A percentile compares a stretch with the other conserved stretches of the same genome.
Evolutionary conservation across 2,888 invertebrate genomes (phyloP).

Genomic region (Papilio protenor): DNA sequence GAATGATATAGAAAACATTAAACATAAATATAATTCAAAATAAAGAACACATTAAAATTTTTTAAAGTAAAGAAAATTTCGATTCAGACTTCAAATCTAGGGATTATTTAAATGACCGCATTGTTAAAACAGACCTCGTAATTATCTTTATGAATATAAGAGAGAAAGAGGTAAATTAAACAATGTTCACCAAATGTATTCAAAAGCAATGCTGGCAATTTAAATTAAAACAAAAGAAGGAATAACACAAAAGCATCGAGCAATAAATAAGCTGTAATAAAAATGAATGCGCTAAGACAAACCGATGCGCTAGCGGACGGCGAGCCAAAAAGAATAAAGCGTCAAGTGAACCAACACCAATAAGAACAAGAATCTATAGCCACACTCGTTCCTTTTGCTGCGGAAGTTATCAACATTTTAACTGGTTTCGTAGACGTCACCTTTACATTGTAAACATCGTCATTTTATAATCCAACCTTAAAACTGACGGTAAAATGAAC

Average conservation of each 20-base stretch:
- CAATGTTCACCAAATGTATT: conserved; percentile 13
- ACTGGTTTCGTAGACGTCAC: conserved; percentile 63
- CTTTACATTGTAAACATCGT: background rate
- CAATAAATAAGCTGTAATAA: conserved; percentile 61
- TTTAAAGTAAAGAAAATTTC: background rate
- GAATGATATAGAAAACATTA: background rate
- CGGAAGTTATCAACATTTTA: conserved; percentile 77
- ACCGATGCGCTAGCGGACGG: conserved; percentile 63
- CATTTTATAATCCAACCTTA: background rate
- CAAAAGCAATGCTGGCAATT: conserved; percentile 29
- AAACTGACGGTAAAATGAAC: background rate
- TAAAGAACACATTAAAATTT: background rate
- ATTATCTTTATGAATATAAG: background rate
- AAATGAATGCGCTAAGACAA: conserved; percentile 64
- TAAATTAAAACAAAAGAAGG: conserved; percentile 30
- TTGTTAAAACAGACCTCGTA: background rate
- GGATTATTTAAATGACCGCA: background rate
- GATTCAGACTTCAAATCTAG: background rate
- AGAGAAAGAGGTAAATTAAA: conserved; percentile 8
- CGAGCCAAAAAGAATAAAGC: conserved; percentile 65
- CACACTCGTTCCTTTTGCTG: conserved; percentile 70
- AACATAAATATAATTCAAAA: background rate
- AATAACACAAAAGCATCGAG: conserved; percentile 44
- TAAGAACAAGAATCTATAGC: conserved; percentile 66
- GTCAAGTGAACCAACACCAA: conserved; percentile 68